Conservation (phyloP, 1,140 invertebrate species). For the Tetragonula clypearis region DNA sequence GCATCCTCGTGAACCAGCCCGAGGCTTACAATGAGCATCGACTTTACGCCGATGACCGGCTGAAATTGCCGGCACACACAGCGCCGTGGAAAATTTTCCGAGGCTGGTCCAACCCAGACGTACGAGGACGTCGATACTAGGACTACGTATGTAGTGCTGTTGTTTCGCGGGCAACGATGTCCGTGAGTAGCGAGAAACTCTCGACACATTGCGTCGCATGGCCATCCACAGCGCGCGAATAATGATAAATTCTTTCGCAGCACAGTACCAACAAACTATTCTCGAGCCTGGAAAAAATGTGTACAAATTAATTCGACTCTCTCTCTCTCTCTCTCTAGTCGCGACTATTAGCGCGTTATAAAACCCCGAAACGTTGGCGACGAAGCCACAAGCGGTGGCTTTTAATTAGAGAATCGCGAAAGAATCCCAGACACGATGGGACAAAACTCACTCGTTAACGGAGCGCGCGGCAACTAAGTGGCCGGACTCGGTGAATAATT, state of each 20-base stretch:
- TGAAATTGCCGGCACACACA: conserved; percentile 63
- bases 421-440: conserved; percentile 32
- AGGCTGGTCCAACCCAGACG: background rate
- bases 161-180: background rate
- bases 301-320: conserved; percentile 30
- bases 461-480: conserved; percentile 10
- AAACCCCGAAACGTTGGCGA: conserved; percentile 13
- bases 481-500: conserved; percentile 24
- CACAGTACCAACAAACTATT: background rate
- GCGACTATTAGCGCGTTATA: conserved; percentile 34
- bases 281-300: background rate
- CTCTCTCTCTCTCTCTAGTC: background rate
- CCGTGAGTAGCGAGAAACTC: background rate
- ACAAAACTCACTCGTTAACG: conserved; percentile 44
- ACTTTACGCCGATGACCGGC: conserved; percentile 76
- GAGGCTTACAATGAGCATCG: conserved; percentile 72
- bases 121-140: conserved; percentile 13
- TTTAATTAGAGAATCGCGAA: conserved; percentile 44
- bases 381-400: background rate
- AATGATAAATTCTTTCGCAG: background rate
- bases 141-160: background rate
- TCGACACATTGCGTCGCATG: background rate
- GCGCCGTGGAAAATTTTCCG: conserved; percentile 58
- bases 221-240: background rate
- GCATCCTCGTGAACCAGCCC: conserved; percentile 43